Evolutionary conservation across 1,140 invertebrate species (phyloP).

Genomic region (Scaptomyza pallida): DNA sequence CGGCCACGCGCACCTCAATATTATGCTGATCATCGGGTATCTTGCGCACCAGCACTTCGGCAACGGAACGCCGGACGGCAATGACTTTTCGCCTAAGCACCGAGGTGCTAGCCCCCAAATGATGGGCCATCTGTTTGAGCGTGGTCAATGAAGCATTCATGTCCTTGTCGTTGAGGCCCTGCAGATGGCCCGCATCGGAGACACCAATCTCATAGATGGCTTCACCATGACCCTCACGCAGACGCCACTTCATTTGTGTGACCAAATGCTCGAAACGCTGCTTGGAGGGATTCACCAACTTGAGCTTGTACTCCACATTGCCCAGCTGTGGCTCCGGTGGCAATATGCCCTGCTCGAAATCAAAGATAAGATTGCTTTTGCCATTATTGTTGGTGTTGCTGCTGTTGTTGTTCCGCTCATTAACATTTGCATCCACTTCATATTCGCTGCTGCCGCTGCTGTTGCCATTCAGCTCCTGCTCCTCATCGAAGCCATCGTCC

Average conservation of each 20-base stretch:
- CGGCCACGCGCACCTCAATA: slow-evolving; percentile 95
- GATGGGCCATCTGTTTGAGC: slow-evolving; percentile 92
- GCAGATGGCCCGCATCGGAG: slow-evolving; percentile 94
- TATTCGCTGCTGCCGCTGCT: slow-evolving; percentile 70
- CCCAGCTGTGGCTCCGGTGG: slow-evolving; percentile 96
- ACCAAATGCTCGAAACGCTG: slow-evolving; percentile 94
- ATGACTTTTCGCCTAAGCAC: slow-evolving; percentile 85
- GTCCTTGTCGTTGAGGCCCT: slow-evolving; percentile 91
- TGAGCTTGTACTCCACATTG: slow-evolving; percentile 97
- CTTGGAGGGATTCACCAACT: slow-evolving; percentile 92
- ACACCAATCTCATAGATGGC: slow-evolving; percentile 99
- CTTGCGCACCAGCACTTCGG: slow-evolving; percentile 96
- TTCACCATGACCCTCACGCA: slow-evolving; percentile 94
- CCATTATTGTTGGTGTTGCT: slow-evolving; percentile 59
- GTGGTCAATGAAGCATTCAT: slow-evolving; percentile 93
- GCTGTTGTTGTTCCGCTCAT: slow-evolving; percentile 36
- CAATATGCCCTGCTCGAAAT: slow-evolving; percentile 86
- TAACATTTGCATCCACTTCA: slow-evolving; percentile 67
- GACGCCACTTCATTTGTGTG: slow-evolving; percentile 96
- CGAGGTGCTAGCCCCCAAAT: slow-evolving; percentile 91
- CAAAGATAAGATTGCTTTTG: slow-evolving; percentile 83
- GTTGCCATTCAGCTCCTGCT: slow-evolving; percentile 73
- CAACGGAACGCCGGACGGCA: slow-evolving; percentile 86
- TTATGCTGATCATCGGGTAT: slow-evolving; percentile 95
- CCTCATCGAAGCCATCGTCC: slow-evolving; percentile 78